These are phyloP conservation scores for Erythrocercus mccallii DNA, from an alignment of 2,113 vertebrate species.

Conservation along the genomic window DNA sequence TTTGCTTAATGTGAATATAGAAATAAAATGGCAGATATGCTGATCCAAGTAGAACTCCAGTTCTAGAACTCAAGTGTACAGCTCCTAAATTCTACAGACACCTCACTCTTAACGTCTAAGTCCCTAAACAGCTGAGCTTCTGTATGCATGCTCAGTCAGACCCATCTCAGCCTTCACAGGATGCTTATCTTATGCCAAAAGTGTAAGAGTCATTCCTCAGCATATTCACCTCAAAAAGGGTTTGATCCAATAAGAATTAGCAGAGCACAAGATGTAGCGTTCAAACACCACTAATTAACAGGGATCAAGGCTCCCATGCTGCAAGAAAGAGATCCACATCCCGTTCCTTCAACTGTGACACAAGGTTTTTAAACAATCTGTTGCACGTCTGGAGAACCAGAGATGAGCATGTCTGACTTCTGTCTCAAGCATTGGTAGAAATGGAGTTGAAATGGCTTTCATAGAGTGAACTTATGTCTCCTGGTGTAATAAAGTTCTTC, in stretches of 20 bases:
- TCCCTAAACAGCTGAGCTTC: neutral
- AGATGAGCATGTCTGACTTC: neutral
- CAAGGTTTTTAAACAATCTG: neutral
- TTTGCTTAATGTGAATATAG: neutral
- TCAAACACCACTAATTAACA: neutral
- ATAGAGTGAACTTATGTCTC: neutral
- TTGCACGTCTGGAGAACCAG: neutral
- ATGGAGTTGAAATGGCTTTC: conserved; percentile 1
- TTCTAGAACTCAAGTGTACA: neutral
- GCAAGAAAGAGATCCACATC: neutral
- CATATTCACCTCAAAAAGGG: neutral
- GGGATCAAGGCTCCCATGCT: neutral
- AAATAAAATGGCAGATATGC: neutral
- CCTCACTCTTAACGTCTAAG: neutral
- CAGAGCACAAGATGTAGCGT: neutral
- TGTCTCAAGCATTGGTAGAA: neutral
- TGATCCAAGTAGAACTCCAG: neutral
- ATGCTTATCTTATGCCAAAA: neutral
- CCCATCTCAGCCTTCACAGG: neutral
- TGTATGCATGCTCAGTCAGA: neutral
- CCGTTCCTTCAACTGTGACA: neutral
- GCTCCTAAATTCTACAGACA: neutral
- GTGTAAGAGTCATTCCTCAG: neutral
- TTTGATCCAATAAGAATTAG: neutral
- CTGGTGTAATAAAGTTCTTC: conserved; percentile 8